Evolutionary conservation across 2,113 vertebrate genomes (phyloP), one percentile per base, ranked within the genome.

Genomic region (Odontophorus gujanensis): DNA sequence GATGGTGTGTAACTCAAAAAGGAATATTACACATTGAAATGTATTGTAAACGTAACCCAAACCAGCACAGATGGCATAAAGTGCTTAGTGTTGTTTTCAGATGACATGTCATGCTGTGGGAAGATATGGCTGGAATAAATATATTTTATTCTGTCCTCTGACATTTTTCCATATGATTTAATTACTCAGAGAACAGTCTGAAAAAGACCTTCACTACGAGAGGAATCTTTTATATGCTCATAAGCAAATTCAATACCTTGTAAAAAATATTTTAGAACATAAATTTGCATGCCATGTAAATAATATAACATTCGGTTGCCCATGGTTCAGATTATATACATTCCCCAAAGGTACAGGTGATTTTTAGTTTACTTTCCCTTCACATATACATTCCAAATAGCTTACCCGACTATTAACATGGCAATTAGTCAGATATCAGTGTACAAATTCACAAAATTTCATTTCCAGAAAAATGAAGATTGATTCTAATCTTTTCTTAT

Each of bases 31-130:
- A 96, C 89, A 92, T 66, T 93, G 95, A 87, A 90, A 69, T 78
- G 76, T 82, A 51, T 88, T 96, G 86, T 94, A 92, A 97, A 97
- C 32, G 80, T 83, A 92, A 96, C 95, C 87, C 85, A 81, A 88
- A 55, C 69, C 83, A 91, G 96, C 96, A 97, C 97, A 98, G 98
- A 98, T 98, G 98, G 97, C 79, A 96, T 93, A 97, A 97, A 97
- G 96, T 92, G 95, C 90, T 97, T 95, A 97, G 96, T 42, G 93
- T 94, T 97, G 96, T 97, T 97, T 96, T 97, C 95, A 97, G 96
- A 95, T 1, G 97, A 85, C 92, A 87, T 97, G 94, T 97, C 97
- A 95, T 61, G 92, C 97, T 95, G 97, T 94, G 97, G 96, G 91
- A 97, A 97, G 97, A 97, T 96, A 97, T 76, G 85, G 96, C 91